A percentile compares a stretch with the other conserved stretches of the same genome.
These are phyloP conservation scores for Belgica antarctica DNA, from an alignment of 2,888 invertebrate genomes.

Conservation along the genomic window DNA sequence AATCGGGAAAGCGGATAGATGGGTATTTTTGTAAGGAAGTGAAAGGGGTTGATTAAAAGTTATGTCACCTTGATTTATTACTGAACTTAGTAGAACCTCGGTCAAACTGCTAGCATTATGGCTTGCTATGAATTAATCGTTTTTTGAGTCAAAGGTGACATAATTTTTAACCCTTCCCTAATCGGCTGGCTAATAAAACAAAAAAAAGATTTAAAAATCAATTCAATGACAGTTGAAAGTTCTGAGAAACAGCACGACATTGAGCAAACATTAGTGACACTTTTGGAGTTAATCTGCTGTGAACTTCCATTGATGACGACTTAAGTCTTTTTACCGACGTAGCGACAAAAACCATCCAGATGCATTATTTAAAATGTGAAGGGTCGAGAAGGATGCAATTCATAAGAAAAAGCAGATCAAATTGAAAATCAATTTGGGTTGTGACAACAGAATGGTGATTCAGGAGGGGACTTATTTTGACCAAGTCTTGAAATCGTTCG, in stretches of 20 bases:
- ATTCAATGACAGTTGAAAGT: background rate
- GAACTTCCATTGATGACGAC: background rate
- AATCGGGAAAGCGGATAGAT: background rate
- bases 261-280: background rate
- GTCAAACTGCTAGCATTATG: too few species aligned
- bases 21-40: constrained; percentile 11
- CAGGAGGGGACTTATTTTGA: background rate
- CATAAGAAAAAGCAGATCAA: constrained; percentile 20
- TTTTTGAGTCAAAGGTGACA: background rate
- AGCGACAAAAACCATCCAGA: background rate
- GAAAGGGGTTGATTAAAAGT: background rate
- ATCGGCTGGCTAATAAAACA: background rate
- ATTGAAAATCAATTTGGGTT: constrained; percentile 33
- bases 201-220: constrained; percentile 1
- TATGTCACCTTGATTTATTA: too few species aligned
- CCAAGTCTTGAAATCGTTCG: background rate
- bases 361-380: too few species aligned
- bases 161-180: background rate
- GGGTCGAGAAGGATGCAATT: background rate
- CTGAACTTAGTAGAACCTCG: background rate
- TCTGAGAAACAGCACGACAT: background rate
- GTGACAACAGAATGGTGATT: background rate
- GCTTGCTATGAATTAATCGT: background rate
- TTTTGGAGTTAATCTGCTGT: constrained; percentile 3
- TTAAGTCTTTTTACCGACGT: background rate